A percentile compares a stretch with the other conserved stretches of the same genome.
Evolutionary conservation across 2,797 vertebrate species (phyloP).

Genomic region (Gymnothorax javanicus): DNA sequence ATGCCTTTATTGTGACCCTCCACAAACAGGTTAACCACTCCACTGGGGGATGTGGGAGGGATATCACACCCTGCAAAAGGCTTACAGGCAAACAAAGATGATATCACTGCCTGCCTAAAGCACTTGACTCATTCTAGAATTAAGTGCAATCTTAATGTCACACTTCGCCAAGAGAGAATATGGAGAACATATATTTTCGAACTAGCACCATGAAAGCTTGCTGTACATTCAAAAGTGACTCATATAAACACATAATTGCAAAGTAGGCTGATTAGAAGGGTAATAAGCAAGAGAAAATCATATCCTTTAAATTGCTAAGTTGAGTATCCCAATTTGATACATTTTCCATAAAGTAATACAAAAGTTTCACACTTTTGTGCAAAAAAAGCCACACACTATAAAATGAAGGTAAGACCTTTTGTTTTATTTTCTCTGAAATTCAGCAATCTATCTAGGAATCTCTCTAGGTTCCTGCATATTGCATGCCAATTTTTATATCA

Average conservation of each 20-base stretch:
- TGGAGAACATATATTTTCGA: background rate
- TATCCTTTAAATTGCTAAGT: too few relatives aligned
- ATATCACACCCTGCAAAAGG: background rate
- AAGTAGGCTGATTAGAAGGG: background rate
- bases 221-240: background rate
- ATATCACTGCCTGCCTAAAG: slow-evolving; percentile 13
- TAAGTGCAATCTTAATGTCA: slow-evolving; percentile 9
- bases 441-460: too few relatives aligned
- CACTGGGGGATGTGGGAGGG: background rate
- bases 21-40: slow-evolving; percentile 12
- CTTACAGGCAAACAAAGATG: background rate
- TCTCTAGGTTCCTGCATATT: too few relatives aligned
- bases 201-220: background rate
- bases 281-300: too few relatives aligned
- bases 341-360: too few relatives aligned
- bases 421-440: too few relatives aligned
- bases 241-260: background rate
- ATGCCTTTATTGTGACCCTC: background rate
- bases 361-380: too few relatives aligned
- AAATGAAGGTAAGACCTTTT: too few relatives aligned
- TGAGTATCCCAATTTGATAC: too few relatives aligned
- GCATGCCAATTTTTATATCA: too few relatives aligned
- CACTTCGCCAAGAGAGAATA: background rate
- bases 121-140: slow-evolving; percentile 14
- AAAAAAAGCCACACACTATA: too few relatives aligned